phyloP scores from a whole-genome alignment of 2,113 vertebrate genomes.

The Serinus canaria region DNA sequence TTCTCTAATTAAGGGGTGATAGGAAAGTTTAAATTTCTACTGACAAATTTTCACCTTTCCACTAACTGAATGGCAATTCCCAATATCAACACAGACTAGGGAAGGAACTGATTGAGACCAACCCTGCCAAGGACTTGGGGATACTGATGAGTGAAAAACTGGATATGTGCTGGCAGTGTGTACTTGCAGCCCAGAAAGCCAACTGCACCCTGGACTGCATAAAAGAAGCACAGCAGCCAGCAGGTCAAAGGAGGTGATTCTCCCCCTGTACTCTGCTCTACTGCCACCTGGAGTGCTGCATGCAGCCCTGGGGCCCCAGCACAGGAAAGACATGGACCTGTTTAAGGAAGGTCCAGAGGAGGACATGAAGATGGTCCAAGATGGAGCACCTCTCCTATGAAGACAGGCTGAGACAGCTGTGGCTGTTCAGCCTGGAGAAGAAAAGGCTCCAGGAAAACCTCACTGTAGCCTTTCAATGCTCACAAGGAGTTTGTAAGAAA shows the following conservation, averaged over 20 bases:
- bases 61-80: background rate
- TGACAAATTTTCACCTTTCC: background rate
- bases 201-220: fast-evolving
- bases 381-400: background rate
- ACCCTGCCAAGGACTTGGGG: background rate
- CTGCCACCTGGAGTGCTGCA: background rate
- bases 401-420: background rate
- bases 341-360: background rate
- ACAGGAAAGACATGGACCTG: background rate
- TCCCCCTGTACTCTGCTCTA: background rate
- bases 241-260: background rate
- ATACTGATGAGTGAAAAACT: background rate
- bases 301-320: background rate
- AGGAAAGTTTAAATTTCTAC: background rate
- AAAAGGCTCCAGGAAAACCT: background rate
- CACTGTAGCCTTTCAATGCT: fast-evolving
- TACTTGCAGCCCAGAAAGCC: background rate
- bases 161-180: fast-evolving
- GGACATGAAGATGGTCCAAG: background rate
- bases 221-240: fast-evolving
- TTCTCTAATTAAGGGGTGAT: background rate
- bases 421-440: background rate
- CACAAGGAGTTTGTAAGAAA: background rate
- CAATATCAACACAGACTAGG: background rate
- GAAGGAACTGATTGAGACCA: background rate